phyloP scores from a whole-genome alignment of 2,888 invertebrate species.

The Acronicta alni region DNA sequence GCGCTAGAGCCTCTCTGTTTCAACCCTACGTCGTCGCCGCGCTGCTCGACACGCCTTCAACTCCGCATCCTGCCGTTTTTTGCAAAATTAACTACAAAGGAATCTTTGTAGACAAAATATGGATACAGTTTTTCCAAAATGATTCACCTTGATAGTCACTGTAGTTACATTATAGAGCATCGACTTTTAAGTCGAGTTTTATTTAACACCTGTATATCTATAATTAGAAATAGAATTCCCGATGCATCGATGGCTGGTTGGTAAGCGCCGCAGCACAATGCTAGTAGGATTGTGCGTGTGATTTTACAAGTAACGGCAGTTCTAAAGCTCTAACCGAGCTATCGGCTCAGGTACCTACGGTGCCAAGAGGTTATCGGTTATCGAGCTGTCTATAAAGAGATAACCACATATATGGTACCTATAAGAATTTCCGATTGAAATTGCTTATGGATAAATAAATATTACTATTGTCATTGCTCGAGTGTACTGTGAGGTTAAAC shows the following conservation, averaged over 20 bases:
- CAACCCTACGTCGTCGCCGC: constrained; percentile 67
- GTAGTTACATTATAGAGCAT: constrained; percentile 25
- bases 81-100: constrained; percentile 80
- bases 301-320: constrained; percentile 83
- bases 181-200: constrained; percentile 52
- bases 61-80: constrained; percentile 84
- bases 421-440: constrained; percentile 60
- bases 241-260: constrained; percentile 58
- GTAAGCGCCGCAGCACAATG: constrained; percentile 64
- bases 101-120: constrained; percentile 75
- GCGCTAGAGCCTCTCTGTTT: constrained; percentile 22
- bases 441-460: constrained; percentile 43
- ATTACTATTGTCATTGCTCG: constrained; percentile 24
- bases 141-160: constrained; percentile 40
- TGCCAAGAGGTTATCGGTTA: constrained; percentile 83
- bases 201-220: constrained; percentile 52
- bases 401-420: constrained; percentile 59
- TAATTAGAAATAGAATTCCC: constrained; percentile 58
- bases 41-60: constrained; percentile 81
- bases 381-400: constrained; percentile 72
- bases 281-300: constrained; percentile 78
- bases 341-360: constrained; percentile 74
- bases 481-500: constrained; percentile 6
- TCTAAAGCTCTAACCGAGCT: constrained; percentile 81
- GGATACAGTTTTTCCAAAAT: constrained; percentile 60